phyloP scores from a whole-genome alignment of 2,888 invertebrate genomes.

The Lithosia quadra region DNA sequence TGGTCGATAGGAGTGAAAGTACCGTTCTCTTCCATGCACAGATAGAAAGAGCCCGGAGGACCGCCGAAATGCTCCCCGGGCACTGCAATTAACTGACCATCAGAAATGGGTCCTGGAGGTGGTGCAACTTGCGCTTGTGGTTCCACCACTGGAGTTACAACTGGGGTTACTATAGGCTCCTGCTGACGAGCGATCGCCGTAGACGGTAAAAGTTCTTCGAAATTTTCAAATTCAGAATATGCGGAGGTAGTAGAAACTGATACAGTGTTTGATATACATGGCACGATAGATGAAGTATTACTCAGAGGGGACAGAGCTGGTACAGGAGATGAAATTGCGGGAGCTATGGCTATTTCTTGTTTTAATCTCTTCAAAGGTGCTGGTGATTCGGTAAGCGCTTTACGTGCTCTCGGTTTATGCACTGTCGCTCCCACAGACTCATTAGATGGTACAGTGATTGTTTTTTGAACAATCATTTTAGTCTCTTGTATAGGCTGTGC shows the following conservation, averaged over 20 bases:
- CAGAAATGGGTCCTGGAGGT: slow-evolving; percentile 73
- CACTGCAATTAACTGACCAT: slow-evolving; percentile 90
- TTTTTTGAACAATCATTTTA: slow-evolving; percentile 69
- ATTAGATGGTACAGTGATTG: slow-evolving; percentile 63
- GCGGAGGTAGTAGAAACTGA: slow-evolving; percentile 58
- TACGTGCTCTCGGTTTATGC: slow-evolving; percentile 68
- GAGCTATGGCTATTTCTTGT: slow-evolving; percentile 71
- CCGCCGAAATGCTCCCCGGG: slow-evolving; percentile 92
- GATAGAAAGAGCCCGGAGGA: slow-evolving; percentile 90
- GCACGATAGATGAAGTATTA: slow-evolving; percentile 53
- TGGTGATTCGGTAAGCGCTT: slow-evolving; percentile 63
- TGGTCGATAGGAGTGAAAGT: slow-evolving; percentile 91
- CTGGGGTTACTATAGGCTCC: slow-evolving; percentile 48
- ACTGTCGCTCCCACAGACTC: slow-evolving; percentile 60
- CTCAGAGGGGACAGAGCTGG: slow-evolving; percentile 56
- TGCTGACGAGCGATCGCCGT: slow-evolving; percentile 77
- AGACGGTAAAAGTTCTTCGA: slow-evolving; percentile 81
- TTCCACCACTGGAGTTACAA: slow-evolving; percentile 25
- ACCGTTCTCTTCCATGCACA: slow-evolving; percentile 91
- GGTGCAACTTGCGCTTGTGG: slow-evolving; percentile 56
- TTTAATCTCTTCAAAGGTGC: slow-evolving; percentile 71
- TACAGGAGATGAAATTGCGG: slow-evolving; percentile 48
- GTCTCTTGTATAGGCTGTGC: slow-evolving; percentile 64
- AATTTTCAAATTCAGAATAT: slow-evolving; percentile 75
- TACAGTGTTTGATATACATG: slow-evolving; percentile 59